Evolutionary conservation across 2,113 vertebrate species (phyloP).

Genomic region (Plecturocebus donacophilus): DNA sequence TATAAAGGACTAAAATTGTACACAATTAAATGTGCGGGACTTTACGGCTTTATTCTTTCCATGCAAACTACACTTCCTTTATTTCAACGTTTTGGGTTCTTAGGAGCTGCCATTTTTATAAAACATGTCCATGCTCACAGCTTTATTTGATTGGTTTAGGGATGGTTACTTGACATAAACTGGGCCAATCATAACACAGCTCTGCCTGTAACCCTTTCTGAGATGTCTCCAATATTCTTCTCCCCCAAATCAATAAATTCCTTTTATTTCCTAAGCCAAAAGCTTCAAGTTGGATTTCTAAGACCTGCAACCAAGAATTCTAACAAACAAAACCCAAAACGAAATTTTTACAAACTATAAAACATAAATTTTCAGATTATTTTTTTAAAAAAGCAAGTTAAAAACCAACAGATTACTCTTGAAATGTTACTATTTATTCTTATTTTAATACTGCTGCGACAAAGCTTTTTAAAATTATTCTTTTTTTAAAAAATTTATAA

Average conservation of each 20-base stretch:
- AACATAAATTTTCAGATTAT: background rate
- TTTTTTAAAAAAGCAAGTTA: background rate
- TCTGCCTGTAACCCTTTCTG: background rate
- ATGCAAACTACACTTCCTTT: background rate
- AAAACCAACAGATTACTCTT: background rate
- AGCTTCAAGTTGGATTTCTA: conserved; percentile 6
- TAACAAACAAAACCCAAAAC: background rate
- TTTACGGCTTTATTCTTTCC: background rate
- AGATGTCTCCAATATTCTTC: background rate
- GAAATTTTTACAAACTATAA: background rate
- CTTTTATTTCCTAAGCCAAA: background rate
- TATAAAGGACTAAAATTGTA: conserved; percentile 13
- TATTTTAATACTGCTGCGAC: background rate
- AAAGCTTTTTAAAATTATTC: background rate
- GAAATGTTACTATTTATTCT: background rate
- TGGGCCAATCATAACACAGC: background rate
- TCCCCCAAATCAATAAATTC: background rate
- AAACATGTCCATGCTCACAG: background rate
- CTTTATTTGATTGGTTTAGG: background rate
- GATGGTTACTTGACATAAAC: background rate
- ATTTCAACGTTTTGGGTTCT: background rate
- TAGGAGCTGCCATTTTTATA: background rate
- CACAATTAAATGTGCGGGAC: background rate
- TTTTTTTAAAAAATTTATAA: too few species aligned
- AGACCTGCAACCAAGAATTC: background rate